Evolutionary conservation across 2,888 invertebrate species (phyloP).

Genomic region (Cyclophora albipunctata): DNA sequence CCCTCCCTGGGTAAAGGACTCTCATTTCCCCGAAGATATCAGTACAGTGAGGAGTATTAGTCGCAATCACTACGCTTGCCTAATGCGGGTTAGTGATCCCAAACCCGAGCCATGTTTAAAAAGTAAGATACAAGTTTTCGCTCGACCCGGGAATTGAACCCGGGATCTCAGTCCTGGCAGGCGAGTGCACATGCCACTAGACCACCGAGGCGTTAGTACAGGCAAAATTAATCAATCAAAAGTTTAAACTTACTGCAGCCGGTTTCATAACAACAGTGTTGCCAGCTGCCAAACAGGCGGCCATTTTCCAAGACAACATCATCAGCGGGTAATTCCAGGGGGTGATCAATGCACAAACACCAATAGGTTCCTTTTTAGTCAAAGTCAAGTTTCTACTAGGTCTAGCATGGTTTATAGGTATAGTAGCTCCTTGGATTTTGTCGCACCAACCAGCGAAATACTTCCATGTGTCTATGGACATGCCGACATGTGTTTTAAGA

Average conservation of each 20-base stretch:
- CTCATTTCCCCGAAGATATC: no score
- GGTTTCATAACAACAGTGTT: slow-evolving; percentile 98
- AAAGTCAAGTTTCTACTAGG: slow-evolving; percentile 91
- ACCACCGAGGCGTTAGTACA: no score
- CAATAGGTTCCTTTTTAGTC: slow-evolving; percentile 93
- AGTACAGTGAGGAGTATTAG: no score
- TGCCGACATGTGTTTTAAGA: slow-evolving; percentile 96
- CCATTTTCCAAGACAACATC: slow-evolving; percentile 99
- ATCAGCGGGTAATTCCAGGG: slow-evolving; percentile 99
- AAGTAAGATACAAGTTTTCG: no score
- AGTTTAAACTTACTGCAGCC: slow-evolving; percentile 78
- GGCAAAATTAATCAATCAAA: background rate
- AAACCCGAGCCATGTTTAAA: no score
- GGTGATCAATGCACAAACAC: slow-evolving; percentile 93
- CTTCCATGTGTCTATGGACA: slow-evolving; percentile 98
- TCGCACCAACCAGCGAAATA: slow-evolving; percentile 99
- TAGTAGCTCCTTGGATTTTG: slow-evolving; percentile 91
- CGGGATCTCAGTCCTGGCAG: no score
- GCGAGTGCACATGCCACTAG: no score
- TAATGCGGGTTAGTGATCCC: no score
- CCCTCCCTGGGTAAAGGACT: no score
- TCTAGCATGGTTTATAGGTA: slow-evolving; percentile 93
- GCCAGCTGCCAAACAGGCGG: slow-evolving; percentile 96
- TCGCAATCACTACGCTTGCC: no score
- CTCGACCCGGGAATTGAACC: no score